These are phyloP conservation scores for Festucalex cinctus DNA, from an alignment of 2,113 vertebrate genomes.

Conservation along the genomic window DNA sequence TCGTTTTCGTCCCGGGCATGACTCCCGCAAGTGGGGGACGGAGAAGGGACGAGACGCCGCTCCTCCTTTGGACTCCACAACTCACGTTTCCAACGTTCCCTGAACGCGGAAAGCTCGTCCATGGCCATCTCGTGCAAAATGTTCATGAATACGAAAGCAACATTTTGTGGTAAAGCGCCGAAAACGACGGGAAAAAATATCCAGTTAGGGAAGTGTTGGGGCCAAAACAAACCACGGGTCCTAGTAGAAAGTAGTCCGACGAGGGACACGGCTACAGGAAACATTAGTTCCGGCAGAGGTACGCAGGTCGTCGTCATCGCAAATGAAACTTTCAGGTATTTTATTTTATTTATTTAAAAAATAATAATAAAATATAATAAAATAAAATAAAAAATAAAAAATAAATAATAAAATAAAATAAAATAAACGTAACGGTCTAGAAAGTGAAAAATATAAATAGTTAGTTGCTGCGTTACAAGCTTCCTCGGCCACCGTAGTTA, in stretches of 20 bases:
- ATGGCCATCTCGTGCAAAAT: conserved; percentile 55
- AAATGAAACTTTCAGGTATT: too few relatives aligned
- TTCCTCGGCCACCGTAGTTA: too few relatives aligned
- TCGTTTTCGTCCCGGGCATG: neutral
- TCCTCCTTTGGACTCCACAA: conserved; percentile 32
- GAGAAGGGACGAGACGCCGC: neutral
- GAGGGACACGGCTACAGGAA: conserved; percentile 2
- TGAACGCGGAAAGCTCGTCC: conserved; percentile 65
- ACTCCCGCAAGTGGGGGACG: conserved; percentile 1
- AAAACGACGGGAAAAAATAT: neutral
- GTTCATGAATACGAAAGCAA: neutral
- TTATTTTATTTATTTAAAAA: too few relatives aligned
- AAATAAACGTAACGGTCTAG: too few relatives aligned
- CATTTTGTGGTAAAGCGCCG: neutral
- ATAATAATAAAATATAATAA: too few relatives aligned
- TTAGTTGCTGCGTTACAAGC: too few relatives aligned
- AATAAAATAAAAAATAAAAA: too few relatives aligned
- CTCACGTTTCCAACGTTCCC: conserved; percentile 70
- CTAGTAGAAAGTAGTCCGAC: conserved; percentile 50
- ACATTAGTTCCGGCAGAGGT: too few relatives aligned
- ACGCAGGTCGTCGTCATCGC: too few relatives aligned
- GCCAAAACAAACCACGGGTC: conserved; percentile 13
- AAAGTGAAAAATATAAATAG: too few relatives aligned
- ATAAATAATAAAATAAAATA: too few relatives aligned
- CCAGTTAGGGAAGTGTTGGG: neutral